These are phyloP conservation scores for Nylanderia fulva DNA, from an alignment of 1,140 invertebrate species.

Conservation along the genomic window DNA sequence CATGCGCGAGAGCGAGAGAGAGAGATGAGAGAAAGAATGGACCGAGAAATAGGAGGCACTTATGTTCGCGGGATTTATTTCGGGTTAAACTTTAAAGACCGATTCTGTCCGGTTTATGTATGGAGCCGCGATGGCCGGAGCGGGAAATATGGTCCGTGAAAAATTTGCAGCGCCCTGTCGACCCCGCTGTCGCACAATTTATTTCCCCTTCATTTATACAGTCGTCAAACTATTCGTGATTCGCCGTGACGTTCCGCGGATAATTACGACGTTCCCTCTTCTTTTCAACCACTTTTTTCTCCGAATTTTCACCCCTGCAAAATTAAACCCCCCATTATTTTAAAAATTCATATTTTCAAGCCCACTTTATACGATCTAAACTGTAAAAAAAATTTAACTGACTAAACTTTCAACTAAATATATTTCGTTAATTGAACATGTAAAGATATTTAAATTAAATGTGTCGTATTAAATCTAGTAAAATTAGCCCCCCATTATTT, in stretches of 20 bases:
- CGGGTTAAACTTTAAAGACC: conserved; percentile 56
- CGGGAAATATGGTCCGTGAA: conserved; percentile 58
- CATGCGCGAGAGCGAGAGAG: not conserved
- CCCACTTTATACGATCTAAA: no score
- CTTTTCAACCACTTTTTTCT: not conserved
- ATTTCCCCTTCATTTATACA: conserved; percentile 38
- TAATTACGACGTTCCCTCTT: conserved; percentile 19
- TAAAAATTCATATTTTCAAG: no score
- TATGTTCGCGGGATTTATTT: conserved; percentile 47
- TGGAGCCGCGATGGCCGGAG: conserved; percentile 41
- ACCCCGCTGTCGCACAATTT: conserved; percentile 21
- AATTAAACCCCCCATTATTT: no score
- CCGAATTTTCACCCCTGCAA: no score
- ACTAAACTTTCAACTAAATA: no score
- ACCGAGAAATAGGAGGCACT: conserved; percentile 41
- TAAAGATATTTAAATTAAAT: no score
- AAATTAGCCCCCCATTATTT: no score
- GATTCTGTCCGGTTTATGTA: conserved; percentile 58
- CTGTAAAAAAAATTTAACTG: no score
- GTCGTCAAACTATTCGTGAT: conserved; percentile 13
- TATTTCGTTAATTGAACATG: no score
- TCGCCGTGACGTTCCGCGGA: not conserved
- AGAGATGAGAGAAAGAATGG: conserved; percentile 39
- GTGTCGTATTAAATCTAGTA: no score
- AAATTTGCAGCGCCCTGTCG: conserved; percentile 45